Percentiles rank a stretch among this genome's conserved stretches.
Evolutionary conservation across 2,888 invertebrate species (phyloP).

Genomic region (Standfussiana lucernea): DNA sequence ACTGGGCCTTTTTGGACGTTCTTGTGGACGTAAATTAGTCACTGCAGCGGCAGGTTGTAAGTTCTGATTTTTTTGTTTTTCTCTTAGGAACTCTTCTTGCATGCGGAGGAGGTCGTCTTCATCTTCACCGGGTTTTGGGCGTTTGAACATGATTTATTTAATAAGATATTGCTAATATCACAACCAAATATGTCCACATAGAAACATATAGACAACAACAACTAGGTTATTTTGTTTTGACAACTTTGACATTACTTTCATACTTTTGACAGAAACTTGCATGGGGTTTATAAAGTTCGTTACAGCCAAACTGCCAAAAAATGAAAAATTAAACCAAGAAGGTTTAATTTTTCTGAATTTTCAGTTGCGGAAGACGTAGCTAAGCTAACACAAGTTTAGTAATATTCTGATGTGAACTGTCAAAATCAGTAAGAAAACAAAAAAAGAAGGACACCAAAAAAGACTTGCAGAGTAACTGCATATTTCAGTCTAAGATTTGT

Average conservation of each 20-base stretch:
- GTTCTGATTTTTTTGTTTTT: constrained; percentile 90
- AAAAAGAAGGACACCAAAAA: neutral
- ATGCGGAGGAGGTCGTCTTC: constrained; percentile 94
- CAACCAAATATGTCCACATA: neutral
- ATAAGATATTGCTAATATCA: constrained; percentile 1
- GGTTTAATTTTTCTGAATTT: too few relatives aligned
- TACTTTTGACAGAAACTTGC: constrained; percentile 2
- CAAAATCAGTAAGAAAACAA: neutral
- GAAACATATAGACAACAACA: neutral
- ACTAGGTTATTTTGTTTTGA: constrained; percentile 42
- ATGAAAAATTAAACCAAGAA: too few relatives aligned
- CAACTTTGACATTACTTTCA: constrained; percentile 20
- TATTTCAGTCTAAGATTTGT: neutral
- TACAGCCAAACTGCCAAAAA: constrained; percentile 14
- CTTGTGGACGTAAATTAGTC: constrained; percentile 83
- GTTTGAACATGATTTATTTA: constrained; percentile 88
- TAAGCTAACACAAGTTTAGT: neutral
- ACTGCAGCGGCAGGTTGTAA: constrained; percentile 92
- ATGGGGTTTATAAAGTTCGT: neutral
- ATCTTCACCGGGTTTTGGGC: constrained; percentile 93
- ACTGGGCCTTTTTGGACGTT: constrained; percentile 72
- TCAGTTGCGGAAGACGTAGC: neutral
- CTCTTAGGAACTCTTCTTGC: constrained; percentile 93
- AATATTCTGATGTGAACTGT: neutral
- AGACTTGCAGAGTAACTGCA: neutral